Conservation (phyloP, 37 sponge, comb jelly and placozoan genomes). For the Oopsacas minuta region DNA sequence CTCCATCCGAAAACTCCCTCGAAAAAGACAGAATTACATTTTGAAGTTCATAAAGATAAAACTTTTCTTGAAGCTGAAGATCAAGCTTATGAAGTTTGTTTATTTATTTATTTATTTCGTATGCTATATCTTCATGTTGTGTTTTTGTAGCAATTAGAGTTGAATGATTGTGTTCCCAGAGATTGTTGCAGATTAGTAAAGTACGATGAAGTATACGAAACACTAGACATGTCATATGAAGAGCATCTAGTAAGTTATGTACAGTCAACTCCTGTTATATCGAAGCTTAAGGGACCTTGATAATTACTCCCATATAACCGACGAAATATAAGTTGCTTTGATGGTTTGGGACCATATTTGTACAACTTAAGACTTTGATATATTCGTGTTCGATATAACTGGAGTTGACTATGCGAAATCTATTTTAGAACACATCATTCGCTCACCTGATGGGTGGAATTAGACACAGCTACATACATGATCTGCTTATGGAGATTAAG, state of each 20-base stretch:
- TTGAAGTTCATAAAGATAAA: conserved; percentile 63
- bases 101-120: background rate
- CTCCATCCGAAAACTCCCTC: conserved; percentile 33
- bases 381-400: no score
- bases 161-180: conserved; percentile 34
- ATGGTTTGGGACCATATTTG: no score
- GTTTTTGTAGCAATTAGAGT: conserved; percentile 41
- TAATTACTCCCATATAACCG: no score
- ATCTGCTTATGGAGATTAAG: conserved; percentile 57
- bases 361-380: no score
- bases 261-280: no score
- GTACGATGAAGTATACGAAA: conserved; percentile 77
- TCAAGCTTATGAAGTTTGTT: conserved; percentile 43
- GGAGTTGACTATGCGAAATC: no score
- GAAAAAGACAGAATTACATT: conserved; percentile 30
- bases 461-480: conserved; percentile 53
- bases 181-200: conserved; percentile 65
- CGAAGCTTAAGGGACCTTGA: no score
- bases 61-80: conserved; percentile 36
- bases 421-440: conserved; percentile 44
- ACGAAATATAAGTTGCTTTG: no score
- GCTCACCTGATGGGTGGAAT: conserved; percentile 57
- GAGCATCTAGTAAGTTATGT: conserved; percentile 36
- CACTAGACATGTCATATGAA: conserved; percentile 75
- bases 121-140: background rate